These are phyloP conservation scores for Okamejei kenojei DNA, from an alignment of 2,797 vertebrate species.

Conservation along the genomic window DNA sequence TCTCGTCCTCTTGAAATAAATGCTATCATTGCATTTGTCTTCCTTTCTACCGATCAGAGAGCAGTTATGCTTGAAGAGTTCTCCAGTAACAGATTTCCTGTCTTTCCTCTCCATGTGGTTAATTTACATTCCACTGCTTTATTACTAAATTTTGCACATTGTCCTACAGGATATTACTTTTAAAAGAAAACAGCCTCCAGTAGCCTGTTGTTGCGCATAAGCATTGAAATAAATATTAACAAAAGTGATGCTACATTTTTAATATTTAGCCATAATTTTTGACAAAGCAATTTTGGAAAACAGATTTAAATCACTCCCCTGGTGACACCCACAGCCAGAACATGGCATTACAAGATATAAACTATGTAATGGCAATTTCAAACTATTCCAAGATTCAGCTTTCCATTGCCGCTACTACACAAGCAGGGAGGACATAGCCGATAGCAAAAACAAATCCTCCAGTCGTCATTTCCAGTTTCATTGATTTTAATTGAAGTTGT, in stretches of 20 bases:
- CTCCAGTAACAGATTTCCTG: neutral
- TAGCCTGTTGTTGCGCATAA: neutral
- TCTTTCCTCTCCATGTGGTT: neutral
- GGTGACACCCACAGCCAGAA: slow-evolving; percentile 16
- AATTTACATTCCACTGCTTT: neutral
- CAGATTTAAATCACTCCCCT: neutral
- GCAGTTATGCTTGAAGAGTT: neutral
- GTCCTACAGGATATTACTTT: neutral
- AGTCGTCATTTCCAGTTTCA: too few species aligned
- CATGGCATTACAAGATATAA: neutral
- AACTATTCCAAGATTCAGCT: too few species aligned
- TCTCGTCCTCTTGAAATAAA: too few species aligned
- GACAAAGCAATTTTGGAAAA: neutral
- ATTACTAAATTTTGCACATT: neutral
- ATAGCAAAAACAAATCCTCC: too few species aligned
- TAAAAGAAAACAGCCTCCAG: neutral
- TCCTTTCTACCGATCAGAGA: neutral
- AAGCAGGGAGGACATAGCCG: too few species aligned
- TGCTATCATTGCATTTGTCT: too few species aligned
- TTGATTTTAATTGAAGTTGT: too few species aligned
- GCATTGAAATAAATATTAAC: slow-evolving; percentile 1
- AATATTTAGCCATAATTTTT: slow-evolving; percentile 3
- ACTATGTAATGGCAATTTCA: neutral
- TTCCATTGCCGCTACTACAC: too few species aligned
- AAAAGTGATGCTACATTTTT: neutral